These are phyloP conservation scores for Acropternis orthonyx DNA, from an alignment of 2,797 vertebrate genomes.

Conservation along the genomic window DNA sequence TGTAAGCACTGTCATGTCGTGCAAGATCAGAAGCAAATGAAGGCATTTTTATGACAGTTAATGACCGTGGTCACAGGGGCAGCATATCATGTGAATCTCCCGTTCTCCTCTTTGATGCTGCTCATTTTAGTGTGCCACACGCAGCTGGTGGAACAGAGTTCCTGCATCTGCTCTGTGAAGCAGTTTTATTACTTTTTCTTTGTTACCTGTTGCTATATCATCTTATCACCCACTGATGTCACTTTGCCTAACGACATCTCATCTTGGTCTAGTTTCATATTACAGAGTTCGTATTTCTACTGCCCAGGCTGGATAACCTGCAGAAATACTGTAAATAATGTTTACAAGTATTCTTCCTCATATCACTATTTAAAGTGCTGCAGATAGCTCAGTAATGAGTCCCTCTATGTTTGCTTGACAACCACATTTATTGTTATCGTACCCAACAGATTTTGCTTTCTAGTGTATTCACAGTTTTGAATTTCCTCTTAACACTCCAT, in stretches of 20 bases:
- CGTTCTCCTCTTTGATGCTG: neutral
- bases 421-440: conserved; percentile 7
- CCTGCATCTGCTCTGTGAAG: neutral
- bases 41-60: neutral
- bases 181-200: neutral
- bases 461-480: neutral
- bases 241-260: neutral
- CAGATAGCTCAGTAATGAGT: conserved; percentile 33
- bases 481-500: neutral
- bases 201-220: neutral
- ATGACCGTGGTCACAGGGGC: neutral
- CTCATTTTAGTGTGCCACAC: neutral
- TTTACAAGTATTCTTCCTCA: conserved; percentile 12
- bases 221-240: neutral
- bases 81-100: neutral
- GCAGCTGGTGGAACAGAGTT: neutral
- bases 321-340: conserved; percentile 22
- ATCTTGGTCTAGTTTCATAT: neutral
- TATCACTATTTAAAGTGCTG: neutral
- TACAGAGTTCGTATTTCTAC: neutral
- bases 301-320: neutral
- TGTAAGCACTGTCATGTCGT: neutral
- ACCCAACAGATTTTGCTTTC: conserved; percentile 44
- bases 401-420: conserved; percentile 35
- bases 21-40: neutral